These are phyloP conservation scores for Lepus townsendii DNA, from an alignment of 2,797 vertebrate species.

Conservation along the genomic window DNA sequence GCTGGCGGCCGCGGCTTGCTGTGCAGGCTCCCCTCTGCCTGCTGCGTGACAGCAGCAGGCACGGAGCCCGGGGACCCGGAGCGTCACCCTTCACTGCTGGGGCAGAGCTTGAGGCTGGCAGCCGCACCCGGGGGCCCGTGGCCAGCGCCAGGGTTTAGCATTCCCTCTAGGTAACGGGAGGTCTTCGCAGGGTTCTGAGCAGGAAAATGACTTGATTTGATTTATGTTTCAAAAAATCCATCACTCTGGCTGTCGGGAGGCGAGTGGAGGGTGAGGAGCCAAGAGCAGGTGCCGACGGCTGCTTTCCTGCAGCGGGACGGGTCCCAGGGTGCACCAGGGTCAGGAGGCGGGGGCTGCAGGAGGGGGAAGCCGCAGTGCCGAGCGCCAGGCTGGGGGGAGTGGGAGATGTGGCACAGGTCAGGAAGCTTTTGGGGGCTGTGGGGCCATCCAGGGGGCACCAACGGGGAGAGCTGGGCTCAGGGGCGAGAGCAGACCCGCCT, in stretches of 20 bases:
- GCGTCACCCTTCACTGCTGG: not conserved
- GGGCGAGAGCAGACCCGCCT: not conserved
- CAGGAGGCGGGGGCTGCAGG: too few relatives aligned
- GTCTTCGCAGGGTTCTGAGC: not conserved
- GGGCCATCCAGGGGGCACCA: not conserved
- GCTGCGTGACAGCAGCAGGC: not conserved
- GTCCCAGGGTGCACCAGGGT: too few relatives aligned
- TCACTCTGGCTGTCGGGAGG: not conserved
- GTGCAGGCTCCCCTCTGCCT: too few relatives aligned
- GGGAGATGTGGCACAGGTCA: not conserved
- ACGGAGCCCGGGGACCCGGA: not conserved
- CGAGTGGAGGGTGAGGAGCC: not conserved
- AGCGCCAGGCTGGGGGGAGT: not conserved
- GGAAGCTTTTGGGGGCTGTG: not conserved
- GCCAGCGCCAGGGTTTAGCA: accelerated
- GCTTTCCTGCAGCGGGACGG: too few relatives aligned
- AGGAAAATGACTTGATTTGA: not conserved
- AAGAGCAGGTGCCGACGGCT: not conserved
- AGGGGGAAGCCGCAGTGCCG: not conserved
- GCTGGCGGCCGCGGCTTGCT: not conserved
- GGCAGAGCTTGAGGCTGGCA: not conserved
- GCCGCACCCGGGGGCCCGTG: accelerated
- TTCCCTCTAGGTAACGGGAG: not conserved
- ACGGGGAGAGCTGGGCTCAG: not conserved
- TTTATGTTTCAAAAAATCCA: not conserved